These are phyloP conservation scores for Pomacea maculata DNA, from an alignment of 1,140 invertebrate species.

Conservation along the genomic window DNA sequence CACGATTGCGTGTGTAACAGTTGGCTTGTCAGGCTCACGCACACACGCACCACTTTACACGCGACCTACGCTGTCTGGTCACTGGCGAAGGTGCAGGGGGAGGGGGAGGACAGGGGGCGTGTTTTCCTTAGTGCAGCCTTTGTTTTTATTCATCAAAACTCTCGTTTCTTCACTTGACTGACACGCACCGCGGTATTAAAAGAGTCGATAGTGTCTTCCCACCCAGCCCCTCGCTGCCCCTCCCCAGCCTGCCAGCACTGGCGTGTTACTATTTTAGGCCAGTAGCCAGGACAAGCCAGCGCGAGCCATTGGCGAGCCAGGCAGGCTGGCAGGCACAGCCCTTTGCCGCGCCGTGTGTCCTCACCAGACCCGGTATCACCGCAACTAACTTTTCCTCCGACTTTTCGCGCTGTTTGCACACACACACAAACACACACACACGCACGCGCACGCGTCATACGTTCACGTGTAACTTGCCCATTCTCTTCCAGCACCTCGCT, in stretches of 20 bases:
- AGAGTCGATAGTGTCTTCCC: conserved; percentile 20
- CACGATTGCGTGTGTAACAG: conserved; percentile 29
- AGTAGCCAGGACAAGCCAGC: conserved; percentile 20
- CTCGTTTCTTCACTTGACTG: conserved; percentile 3
- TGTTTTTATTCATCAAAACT: conserved; percentile 16
- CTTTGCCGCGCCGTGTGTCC: conserved; percentile 6
- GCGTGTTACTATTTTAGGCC: conserved; percentile 23
- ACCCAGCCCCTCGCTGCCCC: conserved; percentile 9
- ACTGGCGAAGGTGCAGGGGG: not conserved
- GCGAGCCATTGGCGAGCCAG: conserved; percentile 19
- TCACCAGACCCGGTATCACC: not conserved
- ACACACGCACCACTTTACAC: not conserved
- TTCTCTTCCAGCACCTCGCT: not conserved
- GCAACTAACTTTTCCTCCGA: conserved; percentile 1
- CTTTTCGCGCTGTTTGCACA: not conserved
- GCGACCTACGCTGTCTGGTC: not conserved
- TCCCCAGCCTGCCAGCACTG: not conserved
- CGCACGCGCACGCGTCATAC: not conserved
- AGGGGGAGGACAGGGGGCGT: not conserved
- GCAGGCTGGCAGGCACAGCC: not conserved
- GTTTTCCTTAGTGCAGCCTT: not conserved
- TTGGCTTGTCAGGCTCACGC: conserved; percentile 18
- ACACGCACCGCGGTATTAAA: conserved; percentile 11
- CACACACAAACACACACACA: not conserved
- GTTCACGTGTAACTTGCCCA: not conserved